Conservation (phyloP, 35 echinoderm and acorn worm genomes). For the Diadema setosum region DNA sequence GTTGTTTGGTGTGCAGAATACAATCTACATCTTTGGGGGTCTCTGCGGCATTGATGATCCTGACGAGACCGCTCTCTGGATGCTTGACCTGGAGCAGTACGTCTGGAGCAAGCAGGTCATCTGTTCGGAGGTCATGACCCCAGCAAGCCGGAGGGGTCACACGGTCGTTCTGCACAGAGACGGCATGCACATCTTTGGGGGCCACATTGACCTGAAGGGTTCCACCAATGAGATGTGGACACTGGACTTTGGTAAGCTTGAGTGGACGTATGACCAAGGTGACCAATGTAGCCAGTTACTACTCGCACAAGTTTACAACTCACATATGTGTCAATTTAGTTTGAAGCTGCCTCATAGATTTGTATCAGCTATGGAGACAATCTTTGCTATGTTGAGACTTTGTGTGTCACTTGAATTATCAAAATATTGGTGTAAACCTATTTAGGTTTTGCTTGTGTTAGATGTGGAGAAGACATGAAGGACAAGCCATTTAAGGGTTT, state of each 20-base stretch:
- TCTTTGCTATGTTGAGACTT: no score
- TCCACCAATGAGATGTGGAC: constrained; percentile 67
- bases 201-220: constrained; percentile 70
- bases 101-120: constrained; percentile 53
- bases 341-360: no score
- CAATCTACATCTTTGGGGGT: constrained; percentile 67
- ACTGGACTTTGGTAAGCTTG: constrained; percentile 66
- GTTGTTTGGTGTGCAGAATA: background rate
- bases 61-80: constrained; percentile 65
- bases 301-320: no score
- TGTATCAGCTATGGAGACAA: no score
- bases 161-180: constrained; percentile 36
- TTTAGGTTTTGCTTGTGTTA: no score
- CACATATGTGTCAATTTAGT: no score
- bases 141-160: constrained; percentile 46
- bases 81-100: constrained; percentile 9
- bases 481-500: no score
- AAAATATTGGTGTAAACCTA: no score
- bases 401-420: no score
- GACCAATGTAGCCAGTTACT: no score
- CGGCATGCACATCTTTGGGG: constrained; percentile 63
- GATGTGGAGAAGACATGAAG: no score
- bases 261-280: no score
- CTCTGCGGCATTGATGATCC: constrained; percentile 45
- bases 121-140: constrained; percentile 53